Percentiles rank a stretch among this genome's conserved stretches.
These are phyloP conservation scores for Coturnix japonica DNA, from an alignment of 2,113 vertebrate genomes.

Conservation along the genomic window DNA sequence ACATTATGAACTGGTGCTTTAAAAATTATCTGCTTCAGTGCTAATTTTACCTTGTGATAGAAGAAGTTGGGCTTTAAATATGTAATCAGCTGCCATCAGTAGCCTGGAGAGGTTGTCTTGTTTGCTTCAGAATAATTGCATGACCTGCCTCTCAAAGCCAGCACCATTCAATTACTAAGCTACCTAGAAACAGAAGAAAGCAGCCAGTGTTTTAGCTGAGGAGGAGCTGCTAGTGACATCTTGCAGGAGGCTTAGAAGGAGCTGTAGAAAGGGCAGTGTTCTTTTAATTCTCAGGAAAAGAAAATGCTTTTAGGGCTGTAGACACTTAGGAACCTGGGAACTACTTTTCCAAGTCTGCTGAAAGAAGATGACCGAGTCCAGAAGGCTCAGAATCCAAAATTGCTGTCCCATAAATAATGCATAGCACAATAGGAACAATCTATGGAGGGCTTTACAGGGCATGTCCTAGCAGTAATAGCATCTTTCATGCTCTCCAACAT, in stretches of 20 bases:
- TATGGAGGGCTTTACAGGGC: background rate
- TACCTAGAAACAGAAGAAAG: background rate
- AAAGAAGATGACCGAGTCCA: background rate
- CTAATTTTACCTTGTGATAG: constrained; percentile 39
- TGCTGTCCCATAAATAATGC: background rate
- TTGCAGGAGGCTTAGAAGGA: background rate
- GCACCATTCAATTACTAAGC: background rate
- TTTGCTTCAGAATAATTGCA: background rate
- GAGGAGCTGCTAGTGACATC: background rate
- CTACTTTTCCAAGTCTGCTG: background rate
- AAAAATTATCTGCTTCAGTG: constrained; percentile 50
- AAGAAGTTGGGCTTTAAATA: constrained; percentile 49
- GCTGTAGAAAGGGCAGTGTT: background rate
- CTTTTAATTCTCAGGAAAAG: background rate
- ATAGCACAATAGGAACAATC: background rate
- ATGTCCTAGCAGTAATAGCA: background rate
- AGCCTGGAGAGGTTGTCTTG: background rate
- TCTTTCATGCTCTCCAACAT: background rate
- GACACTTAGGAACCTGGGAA: background rate
- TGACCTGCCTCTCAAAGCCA: background rate
- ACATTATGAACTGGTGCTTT: constrained; percentile 43
- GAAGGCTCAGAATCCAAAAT: background rate
- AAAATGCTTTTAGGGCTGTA: background rate
- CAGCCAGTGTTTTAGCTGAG: background rate
- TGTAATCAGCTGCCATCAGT: background rate